A percentile compares a stretch with the other conserved stretches of the same genome.
Evolutionary conservation across 2,113 vertebrate species (phyloP).

Genomic region (Leucosticte australis): DNA sequence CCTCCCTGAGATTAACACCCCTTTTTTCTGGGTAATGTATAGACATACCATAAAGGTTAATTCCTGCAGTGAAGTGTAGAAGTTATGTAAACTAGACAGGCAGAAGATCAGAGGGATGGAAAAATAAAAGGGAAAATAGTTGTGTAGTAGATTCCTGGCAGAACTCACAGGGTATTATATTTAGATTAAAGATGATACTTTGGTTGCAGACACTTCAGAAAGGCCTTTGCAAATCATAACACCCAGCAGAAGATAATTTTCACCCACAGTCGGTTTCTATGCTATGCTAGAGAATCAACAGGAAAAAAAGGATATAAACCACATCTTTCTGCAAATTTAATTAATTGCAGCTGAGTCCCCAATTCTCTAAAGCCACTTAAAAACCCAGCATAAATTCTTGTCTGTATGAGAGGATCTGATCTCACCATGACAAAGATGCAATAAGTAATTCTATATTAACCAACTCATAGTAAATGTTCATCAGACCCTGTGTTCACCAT

Average conservation of each 20-base stretch:
- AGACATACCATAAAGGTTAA: not conserved
- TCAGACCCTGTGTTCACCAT: not conserved
- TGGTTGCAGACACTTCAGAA: not conserved
- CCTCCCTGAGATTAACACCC: not conserved
- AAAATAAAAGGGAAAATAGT: not conserved
- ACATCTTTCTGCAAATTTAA: not conserved
- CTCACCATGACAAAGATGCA: not conserved
- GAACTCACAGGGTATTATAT: not conserved
- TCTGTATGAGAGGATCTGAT: not conserved
- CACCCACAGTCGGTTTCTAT: not conserved
- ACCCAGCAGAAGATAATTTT: not conserved
- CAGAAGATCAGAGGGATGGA: not conserved
- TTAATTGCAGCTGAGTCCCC: not conserved
- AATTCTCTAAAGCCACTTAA: not conserved
- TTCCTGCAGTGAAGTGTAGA: not conserved
- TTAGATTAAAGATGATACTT: not conserved
- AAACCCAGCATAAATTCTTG: not conserved
- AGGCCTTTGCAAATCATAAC: not conserved
- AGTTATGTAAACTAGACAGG: not conserved
- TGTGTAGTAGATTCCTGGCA: not conserved
- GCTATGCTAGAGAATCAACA: not conserved
- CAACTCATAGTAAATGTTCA: not conserved
- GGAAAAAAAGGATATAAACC: not conserved
- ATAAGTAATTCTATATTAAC: not conserved
- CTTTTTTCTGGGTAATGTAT: not conserved